Evolutionary conservation across 2,888 invertebrate species (phyloP), one percentile per base, ranked within the genome.

Genomic region (Apoda limacodes): DNA sequence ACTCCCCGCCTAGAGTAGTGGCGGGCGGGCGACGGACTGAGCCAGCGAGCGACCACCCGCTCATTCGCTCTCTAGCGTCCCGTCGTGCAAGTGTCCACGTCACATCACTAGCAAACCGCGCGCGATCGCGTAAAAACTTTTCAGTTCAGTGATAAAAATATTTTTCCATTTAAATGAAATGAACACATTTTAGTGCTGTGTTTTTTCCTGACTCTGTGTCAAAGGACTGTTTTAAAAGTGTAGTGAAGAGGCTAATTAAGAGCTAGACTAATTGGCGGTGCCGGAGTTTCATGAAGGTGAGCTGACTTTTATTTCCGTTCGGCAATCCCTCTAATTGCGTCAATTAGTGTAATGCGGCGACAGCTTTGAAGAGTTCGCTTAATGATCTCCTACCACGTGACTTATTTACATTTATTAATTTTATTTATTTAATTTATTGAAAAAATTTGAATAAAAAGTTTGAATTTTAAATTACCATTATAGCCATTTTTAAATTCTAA

Each of bases 291-390:
- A 80, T 80, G 78, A 80, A 80, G 80, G 80, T 80, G 72, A 78
- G 78, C 61, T 64, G 71, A 70, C 72, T 78, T 75, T 80, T 76
- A 78, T 80, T 80, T 80, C 75, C 76, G 76, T 78, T 75, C 74
- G 66, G 72, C 72, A 76, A 78, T 80, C 74, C 74, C 75, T 75
- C 76, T 80, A 78, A 78, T 76, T 78, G 75, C 70, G 63, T 74
- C 78, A 76, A 80, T 80, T 80, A 78, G 78, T 72, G 74, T 78
- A 78, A 76, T 80, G 74, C 69, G 72, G 70, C 74, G 75, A 76
- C 80, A 76, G 72, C 64, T 74, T 71, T 71, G 69, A 69, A 68
- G 70, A 72, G 68, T 57, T 46, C 63, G 62, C 68, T 67, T 78
- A 74, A 76, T 74, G 72, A 72, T 76, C 68, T 67, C 61, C 48